A percentile compares a stretch with the other conserved stretches of the same genome.
Conservation (phyloP, 92 coral and sea anemone species). For the Epizoanthus ramosus region DNA sequence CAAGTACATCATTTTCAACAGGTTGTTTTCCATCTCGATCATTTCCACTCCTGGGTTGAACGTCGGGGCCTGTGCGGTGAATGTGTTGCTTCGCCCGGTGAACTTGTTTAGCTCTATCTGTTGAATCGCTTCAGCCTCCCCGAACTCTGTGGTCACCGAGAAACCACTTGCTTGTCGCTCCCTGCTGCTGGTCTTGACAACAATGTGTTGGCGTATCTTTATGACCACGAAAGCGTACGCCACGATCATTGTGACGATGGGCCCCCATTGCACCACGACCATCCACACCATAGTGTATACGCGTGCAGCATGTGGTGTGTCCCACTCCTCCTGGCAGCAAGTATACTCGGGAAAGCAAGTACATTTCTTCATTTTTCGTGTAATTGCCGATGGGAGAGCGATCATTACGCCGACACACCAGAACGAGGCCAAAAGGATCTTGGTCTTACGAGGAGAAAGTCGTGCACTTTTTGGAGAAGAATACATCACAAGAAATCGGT, state of each 20-base stretch:
- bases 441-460: neutral
- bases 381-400: neutral
- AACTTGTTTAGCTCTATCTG: neutral
- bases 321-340: neutral
- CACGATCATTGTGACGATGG: constrained; percentile 43
- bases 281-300: neutral
- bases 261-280: constrained; percentile 8
- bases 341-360: neutral
- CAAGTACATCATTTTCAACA: constrained; percentile 48
- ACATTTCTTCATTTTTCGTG: neutral
- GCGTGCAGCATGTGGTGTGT: neutral
- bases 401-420: constrained; percentile 11
- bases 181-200: constrained; percentile 1
- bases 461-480: neutral
- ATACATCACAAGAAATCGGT: constrained; percentile 24
- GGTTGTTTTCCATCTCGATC: constrained; percentile 47
- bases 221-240: constrained; percentile 42
- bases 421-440: constrained; percentile 9
- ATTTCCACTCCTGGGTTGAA: neutral
- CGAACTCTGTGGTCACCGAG: neutral
- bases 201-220: constrained; percentile 47
- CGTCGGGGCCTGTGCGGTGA: neutral
- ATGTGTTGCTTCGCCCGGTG: neutral
- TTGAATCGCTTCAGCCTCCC: neutral
- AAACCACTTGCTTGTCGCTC: constrained; percentile 5